phyloP scores from a whole-genome alignment of 2,797 vertebrate species.

The Crax fasciolata region DNA sequence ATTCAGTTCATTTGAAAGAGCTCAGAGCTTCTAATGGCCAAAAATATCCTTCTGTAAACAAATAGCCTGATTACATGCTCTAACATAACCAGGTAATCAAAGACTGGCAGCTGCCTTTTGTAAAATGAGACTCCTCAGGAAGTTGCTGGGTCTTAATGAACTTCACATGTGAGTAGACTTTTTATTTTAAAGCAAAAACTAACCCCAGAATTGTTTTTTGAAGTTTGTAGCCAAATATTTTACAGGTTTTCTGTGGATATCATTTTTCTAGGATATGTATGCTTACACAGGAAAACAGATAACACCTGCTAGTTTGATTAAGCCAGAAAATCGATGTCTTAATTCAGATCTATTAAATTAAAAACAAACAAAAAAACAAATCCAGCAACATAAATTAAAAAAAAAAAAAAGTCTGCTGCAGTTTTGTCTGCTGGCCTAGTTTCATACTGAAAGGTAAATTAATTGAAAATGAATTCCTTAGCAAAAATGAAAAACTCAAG shows the following conservation, averaged over 20 bases:
- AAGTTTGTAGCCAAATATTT: not conserved
- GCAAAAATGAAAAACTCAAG: not conserved
- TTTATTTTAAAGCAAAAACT: not conserved
- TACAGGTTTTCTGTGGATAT: not conserved
- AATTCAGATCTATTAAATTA: not conserved
- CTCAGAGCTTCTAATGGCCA: not conserved
- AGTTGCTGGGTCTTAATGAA: not conserved
- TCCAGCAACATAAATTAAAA: not conserved
- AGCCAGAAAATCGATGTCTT: conserved; percentile 10
- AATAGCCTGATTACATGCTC: not conserved
- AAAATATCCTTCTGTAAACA: not conserved
- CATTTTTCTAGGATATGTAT: not conserved
- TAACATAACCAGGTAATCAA: not conserved
- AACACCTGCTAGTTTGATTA: not conserved
- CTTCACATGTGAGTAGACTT: not conserved
- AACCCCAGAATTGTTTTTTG: not conserved
- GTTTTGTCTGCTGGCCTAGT: not conserved
- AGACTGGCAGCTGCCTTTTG: not conserved
- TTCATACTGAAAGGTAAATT: conserved; percentile 34
- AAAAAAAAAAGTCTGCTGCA: not conserved
- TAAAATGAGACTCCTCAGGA: not conserved
- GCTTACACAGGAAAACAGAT: not conserved
- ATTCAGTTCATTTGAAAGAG: not conserved
- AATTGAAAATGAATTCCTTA: conserved; percentile 35
- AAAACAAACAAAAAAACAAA: not conserved